Conservation (phyloP, 2,888 invertebrate species). For the Endomychus coccineus region DNA sequence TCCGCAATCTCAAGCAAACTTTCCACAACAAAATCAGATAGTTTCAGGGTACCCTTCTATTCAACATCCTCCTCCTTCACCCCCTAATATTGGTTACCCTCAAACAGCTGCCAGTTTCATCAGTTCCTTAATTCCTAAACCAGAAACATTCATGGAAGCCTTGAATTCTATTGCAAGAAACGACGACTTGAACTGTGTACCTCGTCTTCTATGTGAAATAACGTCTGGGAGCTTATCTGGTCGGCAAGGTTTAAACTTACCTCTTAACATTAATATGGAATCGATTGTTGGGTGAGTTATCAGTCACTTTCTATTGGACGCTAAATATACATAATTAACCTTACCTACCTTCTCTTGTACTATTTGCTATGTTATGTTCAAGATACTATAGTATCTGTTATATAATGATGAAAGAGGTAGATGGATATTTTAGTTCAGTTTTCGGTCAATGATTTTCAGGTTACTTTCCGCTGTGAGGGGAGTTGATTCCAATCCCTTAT, state of each 20-base stretch:
- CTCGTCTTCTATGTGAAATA: slow-evolving; percentile 70
- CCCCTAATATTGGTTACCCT: no score
- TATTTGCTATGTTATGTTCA: no score
- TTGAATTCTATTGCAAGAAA: slow-evolving; percentile 57
- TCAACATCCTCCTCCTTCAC: no score
- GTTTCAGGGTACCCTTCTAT: no score
- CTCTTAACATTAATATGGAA: slow-evolving; percentile 46
- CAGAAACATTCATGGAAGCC: slow-evolving; percentile 42
- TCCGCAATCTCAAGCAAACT: no score
- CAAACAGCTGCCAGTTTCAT: no score
- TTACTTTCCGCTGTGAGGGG: slow-evolving; percentile 53
- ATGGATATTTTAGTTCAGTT: no score
- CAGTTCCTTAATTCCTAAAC: slow-evolving; percentile 15
- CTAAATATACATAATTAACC: no score
- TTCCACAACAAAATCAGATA: no score
- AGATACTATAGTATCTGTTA: no score
- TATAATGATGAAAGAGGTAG: no score
- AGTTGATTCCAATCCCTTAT: slow-evolving; percentile 53
- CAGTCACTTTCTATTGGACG: slow-evolving; percentile 10
- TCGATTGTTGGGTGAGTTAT: slow-evolving; percentile 54
- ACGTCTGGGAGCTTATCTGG: slow-evolving; percentile 49
- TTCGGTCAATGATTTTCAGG: slow-evolving; percentile 44
- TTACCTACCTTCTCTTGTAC: no score
- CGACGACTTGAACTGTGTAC: slow-evolving; percentile 74
- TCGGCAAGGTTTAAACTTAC: slow-evolving; percentile 30